Evolutionary conservation across 2,888 invertebrate species (phyloP), one percentile per base, ranked within the genome.

Genomic region (Drosophila paranaensis): DNA sequence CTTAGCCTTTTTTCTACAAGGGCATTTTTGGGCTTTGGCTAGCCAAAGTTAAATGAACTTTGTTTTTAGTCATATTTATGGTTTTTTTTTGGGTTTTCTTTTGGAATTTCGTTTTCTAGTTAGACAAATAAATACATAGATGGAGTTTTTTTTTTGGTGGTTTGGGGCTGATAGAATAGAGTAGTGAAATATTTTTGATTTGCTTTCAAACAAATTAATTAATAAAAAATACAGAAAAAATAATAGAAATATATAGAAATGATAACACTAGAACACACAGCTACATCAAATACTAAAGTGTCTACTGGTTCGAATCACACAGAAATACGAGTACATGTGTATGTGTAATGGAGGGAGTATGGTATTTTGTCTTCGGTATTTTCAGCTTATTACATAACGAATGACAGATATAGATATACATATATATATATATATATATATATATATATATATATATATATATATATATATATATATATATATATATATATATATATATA

Each of bases 251-350:
- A 51, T 48, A 45, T 10, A 51, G 37, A 64, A 13, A 60, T 20
- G 25, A 40, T 62, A 60, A 60, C 20, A 42, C 54, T 58, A 60
- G 57, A 55, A 53, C 50, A 62, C 50, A 74, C 45, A 64, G 60
- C 79, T 74, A 79, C 79, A 74, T 46, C 48, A 58, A 65, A 53
- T 61, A 69, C 65, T 71, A 80, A 60, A 71, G 62, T 56, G 62
- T 67, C 83, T 88, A 84, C 82, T 43, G 51, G 42, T 45, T 83
- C 87, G 84, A 84, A 88, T 88, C 77, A 84, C 89, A 84, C 71
- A 74, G 64, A 84, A 30, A 71, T 81, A 83, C 71, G 69, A 70
- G 39, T 65, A 73, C 58, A 35, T 60, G 54, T 27, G 14, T 56
- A 37, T 54, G 40, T 54, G 54, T 54, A 40, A 40, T 51, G 37